These are phyloP conservation scores for Toxotes chatareus DNA, from an alignment of 2,113 vertebrate genomes.

Conservation along the genomic window DNA sequence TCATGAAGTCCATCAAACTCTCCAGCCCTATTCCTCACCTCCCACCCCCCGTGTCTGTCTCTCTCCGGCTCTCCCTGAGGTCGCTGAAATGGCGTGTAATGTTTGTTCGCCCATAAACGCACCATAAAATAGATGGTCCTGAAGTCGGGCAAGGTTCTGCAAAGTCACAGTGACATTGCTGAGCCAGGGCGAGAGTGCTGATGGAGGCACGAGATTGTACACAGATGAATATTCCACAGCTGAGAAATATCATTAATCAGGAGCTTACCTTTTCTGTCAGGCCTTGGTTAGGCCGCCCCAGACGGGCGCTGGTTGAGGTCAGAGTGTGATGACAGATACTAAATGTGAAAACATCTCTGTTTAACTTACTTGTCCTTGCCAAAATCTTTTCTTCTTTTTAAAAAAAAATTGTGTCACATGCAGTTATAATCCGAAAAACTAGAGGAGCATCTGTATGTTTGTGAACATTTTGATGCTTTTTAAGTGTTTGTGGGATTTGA, in stretches of 20 bases:
- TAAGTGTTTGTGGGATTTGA: background rate
- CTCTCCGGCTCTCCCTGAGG: slow-evolving; percentile 28
- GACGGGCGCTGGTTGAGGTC: slow-evolving; percentile 49
- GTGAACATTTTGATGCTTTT: slow-evolving; percentile 3
- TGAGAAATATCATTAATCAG: slow-evolving; percentile 69
- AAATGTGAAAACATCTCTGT: background rate
- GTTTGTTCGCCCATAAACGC: slow-evolving; percentile 53
- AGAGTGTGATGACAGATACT: slow-evolving; percentile 50
- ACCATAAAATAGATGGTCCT: slow-evolving; percentile 56
- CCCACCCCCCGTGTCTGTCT: background rate
- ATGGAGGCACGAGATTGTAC: slow-evolving; percentile 51
- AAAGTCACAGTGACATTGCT: slow-evolving; percentile 71
- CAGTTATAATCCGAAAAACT: background rate
- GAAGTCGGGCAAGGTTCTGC: slow-evolving; percentile 45
- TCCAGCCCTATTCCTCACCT: background rate
- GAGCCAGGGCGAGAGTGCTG: slow-evolving; percentile 22
- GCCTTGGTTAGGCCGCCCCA: slow-evolving; percentile 19
- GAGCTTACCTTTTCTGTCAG: slow-evolving; percentile 66
- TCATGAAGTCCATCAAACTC: slow-evolving; percentile 11
- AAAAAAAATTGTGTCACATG: background rate
- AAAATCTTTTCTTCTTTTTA: background rate
- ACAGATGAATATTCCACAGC: slow-evolving; percentile 63
- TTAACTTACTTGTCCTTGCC: slow-evolving; percentile 8
- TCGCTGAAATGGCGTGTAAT: slow-evolving; percentile 22
- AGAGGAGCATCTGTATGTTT: background rate